Evolutionary conservation across 2,113 vertebrate genomes (phyloP).

Genomic region (Prunella fulvescens): DNA sequence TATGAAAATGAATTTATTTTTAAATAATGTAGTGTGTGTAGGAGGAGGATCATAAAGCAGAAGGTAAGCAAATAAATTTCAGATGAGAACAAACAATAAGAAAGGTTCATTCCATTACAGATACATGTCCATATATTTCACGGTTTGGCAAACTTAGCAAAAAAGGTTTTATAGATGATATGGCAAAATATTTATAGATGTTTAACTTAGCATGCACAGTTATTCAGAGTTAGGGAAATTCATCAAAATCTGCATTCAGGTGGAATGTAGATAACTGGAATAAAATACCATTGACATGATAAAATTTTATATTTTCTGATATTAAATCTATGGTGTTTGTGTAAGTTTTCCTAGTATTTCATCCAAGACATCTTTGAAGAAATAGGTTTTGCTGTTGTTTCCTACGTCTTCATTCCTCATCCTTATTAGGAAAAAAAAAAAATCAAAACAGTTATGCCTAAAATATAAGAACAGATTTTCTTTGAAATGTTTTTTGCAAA

Average conservation of each 20-base stretch:
- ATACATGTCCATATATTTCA: neutral
- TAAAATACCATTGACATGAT: neutral
- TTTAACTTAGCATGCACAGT: neutral
- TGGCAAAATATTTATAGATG: neutral
- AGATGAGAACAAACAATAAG: neutral
- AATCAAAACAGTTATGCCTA: neutral
- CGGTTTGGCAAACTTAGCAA: neutral
- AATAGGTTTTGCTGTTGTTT: neutral
- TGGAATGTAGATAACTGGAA: neutral
- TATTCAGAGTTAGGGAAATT: neutral
- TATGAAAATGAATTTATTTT: neutral
- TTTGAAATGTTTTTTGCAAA: neutral
- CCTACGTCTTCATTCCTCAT: neutral
- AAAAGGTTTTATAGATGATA: neutral
- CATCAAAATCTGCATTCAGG: neutral
- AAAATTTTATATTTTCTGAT: neutral
- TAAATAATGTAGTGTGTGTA: neutral
- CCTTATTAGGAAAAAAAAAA: neutral
- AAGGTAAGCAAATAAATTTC: neutral
- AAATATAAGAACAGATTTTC: neutral
- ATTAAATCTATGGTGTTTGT: neutral
- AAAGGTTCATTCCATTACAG: neutral
- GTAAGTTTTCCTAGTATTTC: neutral
- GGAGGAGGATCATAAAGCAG: neutral
- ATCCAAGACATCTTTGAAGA: neutral